Base-by-base conservation (phyloP, 2,113 vertebrate species). In the Pseudorhombus dupliciocellatus region DNA sequence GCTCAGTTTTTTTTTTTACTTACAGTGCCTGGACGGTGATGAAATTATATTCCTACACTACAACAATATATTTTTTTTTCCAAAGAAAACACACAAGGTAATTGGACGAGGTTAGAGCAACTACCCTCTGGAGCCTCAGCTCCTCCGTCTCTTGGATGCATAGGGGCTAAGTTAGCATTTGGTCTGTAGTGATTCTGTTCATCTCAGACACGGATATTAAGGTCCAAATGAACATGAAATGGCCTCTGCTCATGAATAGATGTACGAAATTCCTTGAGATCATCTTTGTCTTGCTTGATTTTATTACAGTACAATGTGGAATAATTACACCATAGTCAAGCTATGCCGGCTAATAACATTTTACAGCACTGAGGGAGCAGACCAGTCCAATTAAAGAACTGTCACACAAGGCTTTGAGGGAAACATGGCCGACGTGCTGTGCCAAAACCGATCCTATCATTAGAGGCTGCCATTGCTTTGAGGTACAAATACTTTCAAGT, bases 351-450 rank as follows among this genome's bases (percentile, higher is more conserved):
- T 75, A 73, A 79, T 80, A 86, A 72, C 79, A 81, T 78, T 77
- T 83, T 77, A 78, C 56, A 81, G 84, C 79, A 52, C 75, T 34
- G 71, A 72, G 73, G 70, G 73, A 84, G 71, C 55, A 59, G 26
- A 75, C 82, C 64, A 74, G 84, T 88, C 87, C 89, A 91, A 92
- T 90, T 91, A 91, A 88, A 88, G 87, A 70, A 65, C 85, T 87
- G 89, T 87, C 88, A 89, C 86, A 84, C 63, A 63, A 66, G 68
- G 83, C 87, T 89, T 85, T 89, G 78, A 84, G 88, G 73, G 73
- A 84, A 80, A 81, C 63, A 37, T 73, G 72, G 79, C 78, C 64
- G 83, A 83, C 67, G 62, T 75, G 77, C 80, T 84, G 79, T 70
- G 80, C 82, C 66, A 84, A 73, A 85, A 74, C 78, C 71, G 58